Conservation (phyloP, 2,113 vertebrate species). For the Ameiurus melas region DNA sequence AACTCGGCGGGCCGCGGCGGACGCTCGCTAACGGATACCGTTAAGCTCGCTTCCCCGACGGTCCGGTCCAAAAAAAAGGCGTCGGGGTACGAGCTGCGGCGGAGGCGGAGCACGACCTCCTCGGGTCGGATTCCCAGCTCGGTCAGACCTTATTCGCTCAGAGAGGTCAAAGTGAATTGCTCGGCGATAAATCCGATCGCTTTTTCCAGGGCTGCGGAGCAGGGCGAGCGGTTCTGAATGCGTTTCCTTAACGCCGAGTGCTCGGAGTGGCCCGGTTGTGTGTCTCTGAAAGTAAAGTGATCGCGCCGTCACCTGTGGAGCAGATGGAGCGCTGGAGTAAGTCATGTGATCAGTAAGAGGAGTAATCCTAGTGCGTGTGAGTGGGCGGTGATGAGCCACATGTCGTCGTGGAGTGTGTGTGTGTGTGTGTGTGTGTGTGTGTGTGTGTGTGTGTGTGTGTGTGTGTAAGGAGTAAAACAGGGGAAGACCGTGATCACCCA, state of each 20-base stretch:
- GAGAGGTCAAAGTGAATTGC: conserved; percentile 39
- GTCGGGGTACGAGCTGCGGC: too few species aligned
- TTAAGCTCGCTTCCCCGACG: too few species aligned
- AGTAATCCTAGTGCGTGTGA: background rate
- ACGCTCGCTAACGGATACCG: conserved; percentile 31
- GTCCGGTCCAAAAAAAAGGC: too few species aligned
- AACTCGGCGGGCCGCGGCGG: conserved; percentile 49
- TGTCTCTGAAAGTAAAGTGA: background rate
- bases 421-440: background rate
- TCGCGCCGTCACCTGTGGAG: conserved; percentile 15
- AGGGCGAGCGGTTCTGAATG: background rate
- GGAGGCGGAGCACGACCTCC: background rate
- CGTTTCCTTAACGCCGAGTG: background rate
- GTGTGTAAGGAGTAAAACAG: too few species aligned
- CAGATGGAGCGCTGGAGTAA: background rate
- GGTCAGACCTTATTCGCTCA: background rate
- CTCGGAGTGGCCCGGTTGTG: background rate
- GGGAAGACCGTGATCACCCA: too few species aligned
- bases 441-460: too few species aligned
- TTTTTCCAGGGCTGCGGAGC: conserved; percentile 24
- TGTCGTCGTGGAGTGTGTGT: background rate
- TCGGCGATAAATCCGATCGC: conserved; percentile 27
- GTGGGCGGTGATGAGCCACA: too few species aligned
- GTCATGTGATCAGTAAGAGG: conserved; percentile 30
- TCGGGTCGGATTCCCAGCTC: conserved; percentile 12